A percentile compares a stretch with the other conserved stretches of the same genome.
phyloP scores from a whole-genome alignment of 2,888 invertebrate species.

The Pegoplata infirma region DNA sequence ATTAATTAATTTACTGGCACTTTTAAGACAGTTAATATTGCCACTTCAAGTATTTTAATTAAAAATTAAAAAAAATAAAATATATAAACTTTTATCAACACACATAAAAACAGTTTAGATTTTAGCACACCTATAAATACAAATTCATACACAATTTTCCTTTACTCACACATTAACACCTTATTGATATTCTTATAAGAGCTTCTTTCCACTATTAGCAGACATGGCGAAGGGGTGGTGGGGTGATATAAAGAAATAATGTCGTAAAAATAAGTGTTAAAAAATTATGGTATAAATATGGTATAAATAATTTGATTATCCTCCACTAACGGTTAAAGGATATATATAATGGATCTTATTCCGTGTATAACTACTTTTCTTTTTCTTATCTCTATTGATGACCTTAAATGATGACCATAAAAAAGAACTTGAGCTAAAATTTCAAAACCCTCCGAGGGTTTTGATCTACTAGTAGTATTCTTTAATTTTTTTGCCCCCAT shows the following conservation, averaged over 20 bases:
- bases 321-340: too few relatives aligned
- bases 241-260: too few relatives aligned
- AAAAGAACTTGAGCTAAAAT: too few relatives aligned
- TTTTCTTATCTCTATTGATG: too few relatives aligned
- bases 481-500: too few relatives aligned
- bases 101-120: constrained; percentile 9
- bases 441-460: too few relatives aligned
- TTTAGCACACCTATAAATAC: background rate
- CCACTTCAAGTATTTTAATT: constrained; percentile 26
- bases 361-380: too few relatives aligned
- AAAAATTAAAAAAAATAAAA: background rate
- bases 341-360: too few relatives aligned
- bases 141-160: background rate
- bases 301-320: background rate
- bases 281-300: constrained; percentile 15
- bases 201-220: background rate
- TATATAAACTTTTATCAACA: background rate
- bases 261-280: constrained; percentile 7
- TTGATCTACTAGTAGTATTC: too few relatives aligned
- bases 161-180: background rate
- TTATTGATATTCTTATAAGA: background rate
- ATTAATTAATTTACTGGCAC: constrained; percentile 39
- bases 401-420: too few relatives aligned
- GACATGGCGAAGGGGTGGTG: background rate
- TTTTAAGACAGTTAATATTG: constrained; percentile 22